Percentiles rank a stretch among this genome's conserved stretches.
Conservation (phyloP, 1,140 invertebrate species). For the Micrasema longulum region DNA sequence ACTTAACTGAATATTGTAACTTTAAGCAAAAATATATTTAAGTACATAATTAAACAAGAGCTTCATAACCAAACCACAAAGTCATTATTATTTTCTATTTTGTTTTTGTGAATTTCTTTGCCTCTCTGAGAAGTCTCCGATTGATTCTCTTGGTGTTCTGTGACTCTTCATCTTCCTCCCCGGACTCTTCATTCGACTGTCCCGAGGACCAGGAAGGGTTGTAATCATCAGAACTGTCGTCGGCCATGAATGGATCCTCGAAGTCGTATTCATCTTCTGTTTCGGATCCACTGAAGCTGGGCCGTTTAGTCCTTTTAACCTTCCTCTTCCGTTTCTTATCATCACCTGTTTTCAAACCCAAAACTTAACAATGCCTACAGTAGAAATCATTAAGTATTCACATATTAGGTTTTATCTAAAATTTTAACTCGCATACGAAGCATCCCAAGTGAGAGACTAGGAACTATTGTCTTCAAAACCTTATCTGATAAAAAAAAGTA, state of each 20-base stretch:
- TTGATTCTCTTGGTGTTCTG: constrained; percentile 21
- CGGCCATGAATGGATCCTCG: constrained; percentile 36
- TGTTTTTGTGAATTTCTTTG: constrained; percentile 17
- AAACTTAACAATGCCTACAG: no score
- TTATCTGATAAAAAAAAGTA: no score
- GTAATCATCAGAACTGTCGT: constrained; percentile 42
- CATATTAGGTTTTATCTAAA: no score
- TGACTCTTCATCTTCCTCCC: not conserved
- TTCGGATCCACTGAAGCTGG: constrained; percentile 33
- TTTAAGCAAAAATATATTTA: no score
- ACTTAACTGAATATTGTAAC: no score
- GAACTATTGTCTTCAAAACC: no score
- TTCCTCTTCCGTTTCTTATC: constrained; percentile 12
- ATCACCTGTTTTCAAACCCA: constrained; percentile 5
- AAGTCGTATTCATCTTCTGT: constrained; percentile 39
- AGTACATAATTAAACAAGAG: no score
- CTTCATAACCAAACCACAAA: no score
- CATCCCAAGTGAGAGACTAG: no score
- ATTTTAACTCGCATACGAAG: no score
- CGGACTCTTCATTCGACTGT: constrained; percentile 7
- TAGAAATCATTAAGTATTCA: no score
- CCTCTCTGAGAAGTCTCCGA: constrained; percentile 18
- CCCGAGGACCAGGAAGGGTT: constrained; percentile 8
- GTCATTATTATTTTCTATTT: no score
- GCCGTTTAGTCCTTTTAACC: constrained; percentile 1